A percentile compares a stretch with the other conserved stretches of the same genome.
Evolutionary conservation across 1,140 invertebrate genomes (phyloP).

Genomic region (Aphidius gifuensis): DNA sequence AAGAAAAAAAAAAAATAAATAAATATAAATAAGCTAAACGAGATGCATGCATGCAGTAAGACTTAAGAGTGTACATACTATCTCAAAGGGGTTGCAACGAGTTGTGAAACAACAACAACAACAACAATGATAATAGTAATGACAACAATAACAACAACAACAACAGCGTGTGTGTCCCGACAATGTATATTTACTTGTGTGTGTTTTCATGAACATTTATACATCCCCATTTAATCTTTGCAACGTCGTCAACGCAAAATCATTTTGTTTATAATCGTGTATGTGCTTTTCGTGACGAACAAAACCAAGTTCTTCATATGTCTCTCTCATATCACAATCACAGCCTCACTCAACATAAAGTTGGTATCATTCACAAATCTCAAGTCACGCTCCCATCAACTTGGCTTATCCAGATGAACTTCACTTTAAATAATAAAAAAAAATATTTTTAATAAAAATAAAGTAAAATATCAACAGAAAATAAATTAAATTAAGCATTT

Average conservation of each 20-base stretch:
- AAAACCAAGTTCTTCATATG: background rate
- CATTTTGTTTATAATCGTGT: conserved; percentile 11
- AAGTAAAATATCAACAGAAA: background rate
- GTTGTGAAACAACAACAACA: no score
- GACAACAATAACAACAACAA: background rate
- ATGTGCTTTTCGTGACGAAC: conserved; percentile 14
- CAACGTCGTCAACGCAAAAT: conserved; percentile 8
- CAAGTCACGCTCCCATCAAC: conserved; percentile 26
- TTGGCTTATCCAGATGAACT: conserved; percentile 27
- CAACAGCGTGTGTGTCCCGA: background rate
- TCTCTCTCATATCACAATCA: background rate
- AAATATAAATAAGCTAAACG: background rate
- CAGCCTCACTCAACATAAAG: background rate
- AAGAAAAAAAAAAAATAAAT: background rate
- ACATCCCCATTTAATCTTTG: background rate
- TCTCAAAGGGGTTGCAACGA: no score
- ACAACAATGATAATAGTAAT: background rate
- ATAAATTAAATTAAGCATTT: background rate
- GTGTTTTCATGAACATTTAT: no score
- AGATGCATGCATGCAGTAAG: no score
- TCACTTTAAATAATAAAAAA: background rate
- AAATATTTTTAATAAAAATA: conserved; percentile 3
- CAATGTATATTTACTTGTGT: background rate
- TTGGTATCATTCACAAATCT: conserved; percentile 21
- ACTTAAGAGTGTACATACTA: no score